Percentiles rank a stretch among this genome's conserved stretches.
These are phyloP conservation scores for Ricordea florida DNA, from an alignment of 92 coral and sea anemone genomes.

Conservation along the genomic window DNA sequence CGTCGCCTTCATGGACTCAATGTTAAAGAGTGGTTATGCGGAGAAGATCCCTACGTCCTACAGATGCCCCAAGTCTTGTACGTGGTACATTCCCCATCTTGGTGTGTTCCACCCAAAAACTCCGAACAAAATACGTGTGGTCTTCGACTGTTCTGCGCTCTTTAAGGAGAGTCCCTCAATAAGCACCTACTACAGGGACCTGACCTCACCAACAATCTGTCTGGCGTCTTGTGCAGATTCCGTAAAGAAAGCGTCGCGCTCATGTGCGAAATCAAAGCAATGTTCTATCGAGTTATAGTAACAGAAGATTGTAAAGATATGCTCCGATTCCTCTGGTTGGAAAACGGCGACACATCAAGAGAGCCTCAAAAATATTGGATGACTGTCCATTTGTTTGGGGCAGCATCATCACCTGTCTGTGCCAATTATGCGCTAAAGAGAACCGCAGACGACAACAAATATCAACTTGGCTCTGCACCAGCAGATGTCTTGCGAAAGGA, in stretches of 20 bases:
- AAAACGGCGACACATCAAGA: neutral
- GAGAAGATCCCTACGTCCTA: neutral
- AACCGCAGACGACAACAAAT: neutral
- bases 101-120: neutral
- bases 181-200: slow-evolving; percentile 2
- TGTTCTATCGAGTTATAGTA: neutral
- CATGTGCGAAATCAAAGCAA: neutral
- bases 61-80: neutral
- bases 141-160: neutral
- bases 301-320: neutral
- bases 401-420: neutral
- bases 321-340: neutral
- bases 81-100: neutral
- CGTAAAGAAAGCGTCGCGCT: neutral
- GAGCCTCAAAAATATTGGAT: neutral
- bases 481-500: neutral
- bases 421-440: neutral
- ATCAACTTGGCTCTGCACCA: neutral
- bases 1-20: neutral
- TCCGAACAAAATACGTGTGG: neutral
- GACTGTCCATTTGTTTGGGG: neutral
- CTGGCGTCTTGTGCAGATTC: neutral
- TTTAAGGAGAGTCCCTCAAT: neutral
- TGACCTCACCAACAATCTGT: neutral
- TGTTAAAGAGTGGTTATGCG: neutral